These are phyloP conservation scores for Volucella bombylans DNA, from an alignment of 2,888 invertebrate genomes.

Conservation along the genomic window DNA sequence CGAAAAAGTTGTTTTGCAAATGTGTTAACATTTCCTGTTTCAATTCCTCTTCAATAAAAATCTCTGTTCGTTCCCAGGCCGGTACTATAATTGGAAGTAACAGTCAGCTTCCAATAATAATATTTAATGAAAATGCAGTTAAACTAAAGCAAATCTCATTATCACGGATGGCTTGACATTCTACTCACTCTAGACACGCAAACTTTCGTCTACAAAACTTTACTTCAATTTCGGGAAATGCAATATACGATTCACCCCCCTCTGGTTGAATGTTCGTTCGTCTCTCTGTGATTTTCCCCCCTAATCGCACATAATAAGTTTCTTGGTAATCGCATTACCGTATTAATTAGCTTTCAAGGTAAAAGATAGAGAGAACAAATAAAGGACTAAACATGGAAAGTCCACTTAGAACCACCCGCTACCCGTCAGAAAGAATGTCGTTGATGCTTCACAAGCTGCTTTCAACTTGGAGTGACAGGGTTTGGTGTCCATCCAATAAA, in stretches of 20 bases:
- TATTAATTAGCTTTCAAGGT: slow-evolving; percentile 69
- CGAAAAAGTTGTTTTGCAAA: not conserved
- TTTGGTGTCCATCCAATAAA: slow-evolving; percentile 61
- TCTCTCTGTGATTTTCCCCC: slow-evolving; percentile 59
- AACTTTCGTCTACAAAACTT: slow-evolving; percentile 52
- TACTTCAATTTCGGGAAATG: slow-evolving; percentile 45
- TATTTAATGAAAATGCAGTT: slow-evolving; percentile 63
- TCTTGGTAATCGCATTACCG: slow-evolving; percentile 68
- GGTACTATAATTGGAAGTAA: slow-evolving; percentile 32
- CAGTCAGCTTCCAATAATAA: slow-evolving; percentile 56
- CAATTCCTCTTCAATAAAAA: slow-evolving; percentile 5
- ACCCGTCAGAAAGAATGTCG: slow-evolving; percentile 31
- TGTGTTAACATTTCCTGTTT: slow-evolving; percentile 1
- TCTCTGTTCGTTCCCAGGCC: not conserved
- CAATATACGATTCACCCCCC: slow-evolving; percentile 39
- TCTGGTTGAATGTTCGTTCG: not conserved
- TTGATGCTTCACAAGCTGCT: slow-evolving; percentile 20
- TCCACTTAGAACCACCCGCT: slow-evolving; percentile 36
- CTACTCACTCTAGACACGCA: slow-evolving; percentile 40
- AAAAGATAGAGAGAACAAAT: not conserved
- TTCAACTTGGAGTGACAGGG: slow-evolving; percentile 41
- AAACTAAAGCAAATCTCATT: slow-evolving; percentile 66
- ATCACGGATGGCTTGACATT: slow-evolving; percentile 38
- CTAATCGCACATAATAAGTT: slow-evolving; percentile 73
- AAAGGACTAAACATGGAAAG: slow-evolving; percentile 29